Conservation (phyloP, 2,113 vertebrate species). For the Maccullochella peelii region DNA sequence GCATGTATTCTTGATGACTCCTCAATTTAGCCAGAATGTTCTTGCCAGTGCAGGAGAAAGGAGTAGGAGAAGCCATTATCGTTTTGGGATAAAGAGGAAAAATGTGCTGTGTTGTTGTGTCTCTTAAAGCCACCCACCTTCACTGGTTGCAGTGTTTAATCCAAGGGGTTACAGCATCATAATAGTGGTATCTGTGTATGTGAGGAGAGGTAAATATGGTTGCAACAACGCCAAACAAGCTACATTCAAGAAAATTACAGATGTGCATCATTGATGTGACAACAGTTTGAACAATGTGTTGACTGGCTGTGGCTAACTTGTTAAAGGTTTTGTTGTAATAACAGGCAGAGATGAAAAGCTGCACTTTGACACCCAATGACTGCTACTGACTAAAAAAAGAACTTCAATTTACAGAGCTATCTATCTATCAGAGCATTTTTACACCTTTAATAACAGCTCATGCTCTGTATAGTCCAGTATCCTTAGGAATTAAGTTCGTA, state of each 20-base stretch:
- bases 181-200: background rate
- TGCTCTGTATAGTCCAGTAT: too few relatives aligned
- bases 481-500: too few relatives aligned
- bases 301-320: background rate
- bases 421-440: background rate
- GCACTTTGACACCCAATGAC: background rate
- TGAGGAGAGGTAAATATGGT: background rate
- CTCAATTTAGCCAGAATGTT: conserved; percentile 8
- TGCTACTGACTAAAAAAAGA: too few relatives aligned
- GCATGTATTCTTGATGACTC: conserved; percentile 3
- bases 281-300: background rate
- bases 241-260: background rate
- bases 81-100: background rate
- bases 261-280: background rate
- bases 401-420: too few relatives aligned
- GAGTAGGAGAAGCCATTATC: background rate
- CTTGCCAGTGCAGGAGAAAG: background rate
- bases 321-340: background rate
- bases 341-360: background rate
- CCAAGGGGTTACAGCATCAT: background rate
- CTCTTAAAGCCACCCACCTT: conserved; percentile 10
- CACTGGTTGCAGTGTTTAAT: background rate
- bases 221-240: background rate
- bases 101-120: background rate
- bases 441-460: background rate